Evolutionary conservation across 2,113 vertebrate species (phyloP), one percentile per base, ranked within the genome.

Genomic region (Tylochromis polylepis): DNA sequence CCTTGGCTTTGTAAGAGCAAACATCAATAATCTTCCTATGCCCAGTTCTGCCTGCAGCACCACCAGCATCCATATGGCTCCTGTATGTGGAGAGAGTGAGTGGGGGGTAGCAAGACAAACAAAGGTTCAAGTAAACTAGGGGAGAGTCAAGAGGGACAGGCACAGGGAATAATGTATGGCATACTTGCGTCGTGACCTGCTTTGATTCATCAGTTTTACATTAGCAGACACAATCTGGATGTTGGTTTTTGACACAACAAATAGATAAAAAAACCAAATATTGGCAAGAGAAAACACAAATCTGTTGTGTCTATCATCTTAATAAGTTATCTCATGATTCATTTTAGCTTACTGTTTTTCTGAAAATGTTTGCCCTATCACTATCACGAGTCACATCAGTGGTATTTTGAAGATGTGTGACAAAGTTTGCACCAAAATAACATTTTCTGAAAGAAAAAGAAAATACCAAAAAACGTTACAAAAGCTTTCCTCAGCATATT

Each of bases 1-100:
- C 97, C 96, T 96, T 95, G 95, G 95, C 95, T 95, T 96, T 97
- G 96, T 96, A 96, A 96, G 95, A 96, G 95, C 95, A 90, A 81
- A 94, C 95, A 97, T 97, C 96, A 97, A 97, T 97, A 96, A 97
- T 94, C 95, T 95, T 92, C 93, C 85, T 93, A 80, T 92, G 85
- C 89, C 85, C 84, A 84, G 81, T 95, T 94, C 93, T 89, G 88
- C 92, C 91, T 94, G 94, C 95, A 96, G 96, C 95, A 89, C 84
- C 85, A 82, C 60, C 84, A 85, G 79, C 88, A 88, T 88, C 87
- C 77, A 80, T 89, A 88, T 79, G 88, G 59, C 83, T 80, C 43
- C 38, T 70, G 62, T 55, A 57, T 67, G 75, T 82, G 24, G 6
- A 43, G 55, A 12, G 34, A 22, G 62, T 41, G 34, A 41, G 18